Percentiles rank a stretch among this genome's conserved stretches.
Evolutionary conservation across 2,888 invertebrate genomes (phyloP).

Genomic region (Dioctria linearis): DNA sequence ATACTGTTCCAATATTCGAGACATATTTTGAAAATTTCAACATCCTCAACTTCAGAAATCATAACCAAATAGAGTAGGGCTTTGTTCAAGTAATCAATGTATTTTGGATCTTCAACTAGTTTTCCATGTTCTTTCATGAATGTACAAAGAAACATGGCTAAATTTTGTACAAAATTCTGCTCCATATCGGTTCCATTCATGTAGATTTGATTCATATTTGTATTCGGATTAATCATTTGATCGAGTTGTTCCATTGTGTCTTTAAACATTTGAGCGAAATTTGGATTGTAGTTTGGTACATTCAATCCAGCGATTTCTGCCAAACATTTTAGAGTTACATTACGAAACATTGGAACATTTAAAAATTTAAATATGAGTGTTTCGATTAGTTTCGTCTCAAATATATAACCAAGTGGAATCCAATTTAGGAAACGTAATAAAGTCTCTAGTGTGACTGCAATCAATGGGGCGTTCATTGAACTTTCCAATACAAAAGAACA

Average conservation of each 20-base stretch:
- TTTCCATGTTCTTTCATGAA: constrained; percentile 97
- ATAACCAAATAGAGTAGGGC: constrained; percentile 89
- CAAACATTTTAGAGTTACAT: constrained; percentile 97
- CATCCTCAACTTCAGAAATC: constrained; percentile 98
- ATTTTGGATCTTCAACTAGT: constrained; percentile 86
- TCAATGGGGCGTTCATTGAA: constrained; percentile 96
- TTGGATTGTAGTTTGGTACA: constrained; percentile 91
- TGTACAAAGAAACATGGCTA: constrained; percentile 97
- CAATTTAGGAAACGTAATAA: constrained; percentile 97
- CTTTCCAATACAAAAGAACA: constrained; percentile 99
- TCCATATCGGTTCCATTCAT: constrained; percentile 95
- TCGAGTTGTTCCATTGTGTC: constrained; percentile 95
- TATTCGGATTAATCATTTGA: constrained; percentile 90
- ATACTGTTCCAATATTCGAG: constrained; percentile 98
- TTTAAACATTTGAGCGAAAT: constrained; percentile 90
- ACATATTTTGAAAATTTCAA: constrained; percentile 99
- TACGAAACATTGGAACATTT: constrained; percentile 97
- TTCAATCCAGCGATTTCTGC: constrained; percentile 97
- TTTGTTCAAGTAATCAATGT: constrained; percentile 83
- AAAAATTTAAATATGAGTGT: constrained; percentile 97
- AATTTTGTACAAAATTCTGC: constrained; percentile 98
- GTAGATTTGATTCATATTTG: constrained; percentile 96
- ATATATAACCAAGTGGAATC: constrained; percentile 99
- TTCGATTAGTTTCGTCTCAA: constrained; percentile 97
- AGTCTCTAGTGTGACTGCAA: constrained; percentile 96